phyloP scores from a whole-genome alignment of 2,888 invertebrate genomes.

The Notodonta dromedarius region DNA sequence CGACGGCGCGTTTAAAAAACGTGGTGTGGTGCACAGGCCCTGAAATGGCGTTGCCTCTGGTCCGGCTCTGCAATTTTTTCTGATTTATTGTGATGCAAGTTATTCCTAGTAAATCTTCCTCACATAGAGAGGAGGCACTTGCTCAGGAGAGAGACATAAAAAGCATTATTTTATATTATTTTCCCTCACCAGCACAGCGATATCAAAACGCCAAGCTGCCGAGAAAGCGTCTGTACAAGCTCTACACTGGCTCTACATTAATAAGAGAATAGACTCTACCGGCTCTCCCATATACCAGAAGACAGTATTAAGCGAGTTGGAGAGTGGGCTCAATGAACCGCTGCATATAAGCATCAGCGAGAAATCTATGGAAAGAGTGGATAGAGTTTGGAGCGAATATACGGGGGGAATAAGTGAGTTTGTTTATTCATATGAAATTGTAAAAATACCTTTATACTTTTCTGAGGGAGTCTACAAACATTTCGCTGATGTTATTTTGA shows the following conservation, averaged over 20 bases:
- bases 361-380: constrained; percentile 62
- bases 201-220: constrained; percentile 82
- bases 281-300: constrained; percentile 79
- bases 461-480: too few species aligned
- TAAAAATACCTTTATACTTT: too few species aligned
- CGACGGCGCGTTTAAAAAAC: too few species aligned
- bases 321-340: constrained; percentile 55
- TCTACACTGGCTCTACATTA: constrained; percentile 80
- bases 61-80: too few species aligned
- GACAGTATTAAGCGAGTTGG: constrained; percentile 60
- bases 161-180: neutral
- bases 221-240: constrained; percentile 81
- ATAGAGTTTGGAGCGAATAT: constrained; percentile 72
- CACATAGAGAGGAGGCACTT: too few species aligned
- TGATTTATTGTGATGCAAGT: too few species aligned
- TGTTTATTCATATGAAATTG: constrained; percentile 21
- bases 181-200: constrained; percentile 58
- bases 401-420: constrained; percentile 73
- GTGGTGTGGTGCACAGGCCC: too few species aligned
- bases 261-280: constrained; percentile 71
- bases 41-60: too few species aligned
- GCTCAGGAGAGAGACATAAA: too few species aligned
- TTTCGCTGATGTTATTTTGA: too few species aligned
- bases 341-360: constrained; percentile 59
- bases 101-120: too few species aligned